These are phyloP conservation scores for Drosophila kohkoa DNA, from an alignment of 1,140 invertebrate genomes.

Conservation along the genomic window DNA sequence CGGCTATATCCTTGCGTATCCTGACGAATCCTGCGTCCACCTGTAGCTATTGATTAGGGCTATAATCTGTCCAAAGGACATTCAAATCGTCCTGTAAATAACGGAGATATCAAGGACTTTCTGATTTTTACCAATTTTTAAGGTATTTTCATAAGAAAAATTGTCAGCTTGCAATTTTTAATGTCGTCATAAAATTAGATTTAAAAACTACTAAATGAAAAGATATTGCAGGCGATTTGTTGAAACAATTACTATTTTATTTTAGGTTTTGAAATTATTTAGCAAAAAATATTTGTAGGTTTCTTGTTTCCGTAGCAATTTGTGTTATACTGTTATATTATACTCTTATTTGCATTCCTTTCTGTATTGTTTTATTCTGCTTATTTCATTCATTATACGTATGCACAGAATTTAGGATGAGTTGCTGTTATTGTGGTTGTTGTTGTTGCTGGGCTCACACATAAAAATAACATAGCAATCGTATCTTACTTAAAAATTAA, in stretches of 20 bases:
- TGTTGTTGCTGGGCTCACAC: constrained; percentile 34
- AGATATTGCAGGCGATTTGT: constrained; percentile 17
- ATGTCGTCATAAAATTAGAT: too few relatives aligned
- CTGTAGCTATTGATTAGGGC: neutral
- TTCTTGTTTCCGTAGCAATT: constrained; percentile 37
- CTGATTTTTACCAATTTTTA: neutral
- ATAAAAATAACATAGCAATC: constrained; percentile 52
- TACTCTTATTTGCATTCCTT: constrained; percentile 18
- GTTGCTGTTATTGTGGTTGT: constrained; percentile 26
- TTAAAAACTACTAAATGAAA: neutral
- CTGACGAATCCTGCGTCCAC: neutral
- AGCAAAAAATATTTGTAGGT: constrained; percentile 71
- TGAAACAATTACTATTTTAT: constrained; percentile 82
- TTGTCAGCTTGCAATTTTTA: too few relatives aligned
- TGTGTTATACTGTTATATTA: constrained; percentile 48
- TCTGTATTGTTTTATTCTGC: neutral
- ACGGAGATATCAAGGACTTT: neutral
- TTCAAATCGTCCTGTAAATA: neutral
- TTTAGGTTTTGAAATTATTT: constrained; percentile 69
- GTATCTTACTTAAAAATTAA: constrained; percentile 70
- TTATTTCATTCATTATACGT: constrained; percentile 8
- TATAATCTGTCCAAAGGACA: neutral
- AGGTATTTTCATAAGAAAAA: neutral
- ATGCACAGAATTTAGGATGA: constrained; percentile 35
- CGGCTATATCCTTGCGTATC: neutral